Base-by-base conservation (phyloP, 2,888 invertebrate species). In the Ferdinandea cuprea region DNA sequence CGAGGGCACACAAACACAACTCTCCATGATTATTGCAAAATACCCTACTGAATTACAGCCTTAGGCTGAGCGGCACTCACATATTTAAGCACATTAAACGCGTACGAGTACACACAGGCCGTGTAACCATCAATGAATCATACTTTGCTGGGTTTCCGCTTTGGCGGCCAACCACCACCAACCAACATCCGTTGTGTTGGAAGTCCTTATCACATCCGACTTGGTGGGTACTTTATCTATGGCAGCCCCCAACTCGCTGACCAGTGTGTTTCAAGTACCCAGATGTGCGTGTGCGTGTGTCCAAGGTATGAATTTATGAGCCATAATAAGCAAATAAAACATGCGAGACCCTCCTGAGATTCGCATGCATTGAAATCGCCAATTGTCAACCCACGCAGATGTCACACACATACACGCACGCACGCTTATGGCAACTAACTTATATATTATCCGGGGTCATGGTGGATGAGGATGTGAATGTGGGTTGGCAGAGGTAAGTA, bases 381-480 rank as follows among this genome's bases (percentile, higher is more conserved):
- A 25, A 25, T 11, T 15, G 13, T 42, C 35, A 25, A 42, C 40
- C 40, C 13, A n/a, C 28, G 11, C 30, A 7, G 3, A 28, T 8
- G 9, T 9, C 32, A 2, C 37, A 32, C 35, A 56, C 32, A 58
- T 40, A 50, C 58, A 63, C 32, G 40, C 32, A 7, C 30, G 25
- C 65, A 37, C 32, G 56, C 9, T 13, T 25, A 15, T 56, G 69
- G 69, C 50, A 68, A 76, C 44, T 65, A 63, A 71, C 76, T 76
- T 81, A 81, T 44, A 63, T 76, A 81, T 76, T 81, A 81, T 44
- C 52, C 69, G 65, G 58, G 80, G 73, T 81, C 80, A 81, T 65
- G 80, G 80, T 65, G 59, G 44, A 28, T 30, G 68, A 50, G 61
- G 68, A 42, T 63, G 80, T 65, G 59, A 42, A 28, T 30, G 68